phyloP scores from a whole-genome alignment of 1,140 invertebrate genomes.

The Cyrtorhinus lividipennis region DNA sequence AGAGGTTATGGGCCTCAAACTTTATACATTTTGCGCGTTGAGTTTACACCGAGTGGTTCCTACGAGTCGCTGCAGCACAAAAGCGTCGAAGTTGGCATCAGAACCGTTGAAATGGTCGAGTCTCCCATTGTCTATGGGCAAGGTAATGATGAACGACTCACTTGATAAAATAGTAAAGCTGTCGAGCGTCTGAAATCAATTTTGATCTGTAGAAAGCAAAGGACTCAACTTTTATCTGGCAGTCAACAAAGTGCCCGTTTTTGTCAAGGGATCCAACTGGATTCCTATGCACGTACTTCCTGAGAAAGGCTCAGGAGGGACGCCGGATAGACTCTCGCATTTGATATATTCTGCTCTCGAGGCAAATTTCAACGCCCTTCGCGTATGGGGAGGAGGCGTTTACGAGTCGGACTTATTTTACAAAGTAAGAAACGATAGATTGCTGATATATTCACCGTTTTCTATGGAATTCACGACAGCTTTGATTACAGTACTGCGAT shows the following conservation, averaged over 20 bases:
- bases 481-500: constrained; percentile 41
- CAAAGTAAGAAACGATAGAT: constrained; percentile 39
- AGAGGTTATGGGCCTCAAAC: constrained; percentile 76
- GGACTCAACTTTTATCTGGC: constrained; percentile 79
- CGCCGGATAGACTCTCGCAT: constrained; percentile 33
- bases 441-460: background rate
- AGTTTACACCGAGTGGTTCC: constrained; percentile 31
- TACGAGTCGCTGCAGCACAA: constrained; percentile 26
- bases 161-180: too few species aligned
- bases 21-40: constrained; percentile 54
- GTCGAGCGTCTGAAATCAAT: too few species aligned
- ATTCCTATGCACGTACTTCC: constrained; percentile 83
- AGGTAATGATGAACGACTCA: background rate
- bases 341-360: constrained; percentile 58
- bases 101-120: constrained; percentile 68
- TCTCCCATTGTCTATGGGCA: constrained; percentile 36
- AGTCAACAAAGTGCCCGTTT: constrained; percentile 78
- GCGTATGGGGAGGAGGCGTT: constrained; percentile 95
- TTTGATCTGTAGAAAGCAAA: constrained; percentile 11
- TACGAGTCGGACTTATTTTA: constrained; percentile 92
- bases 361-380: constrained; percentile 82
- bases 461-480: too few species aligned
- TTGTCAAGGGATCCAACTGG: constrained; percentile 93
- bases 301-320: constrained; percentile 41
- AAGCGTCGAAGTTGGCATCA: constrained; percentile 59